Percentiles rank a stretch among this genome's conserved stretches.
These are phyloP conservation scores for Andrena fulva DNA, from an alignment of 2,888 invertebrate genomes.

Conservation along the genomic window DNA sequence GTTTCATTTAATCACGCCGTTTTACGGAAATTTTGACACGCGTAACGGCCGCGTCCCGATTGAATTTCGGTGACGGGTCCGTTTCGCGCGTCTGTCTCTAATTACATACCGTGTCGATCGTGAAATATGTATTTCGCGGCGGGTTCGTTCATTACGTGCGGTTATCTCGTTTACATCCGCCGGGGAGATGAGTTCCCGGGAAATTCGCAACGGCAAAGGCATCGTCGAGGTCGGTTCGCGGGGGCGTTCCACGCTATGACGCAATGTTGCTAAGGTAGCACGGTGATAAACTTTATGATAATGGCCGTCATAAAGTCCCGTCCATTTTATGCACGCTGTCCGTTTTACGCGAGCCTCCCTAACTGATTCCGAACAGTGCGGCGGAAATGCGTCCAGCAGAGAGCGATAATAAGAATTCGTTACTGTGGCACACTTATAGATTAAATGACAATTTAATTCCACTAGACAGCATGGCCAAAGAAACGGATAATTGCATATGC, in stretches of 20 bases:
- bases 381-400: background rate
- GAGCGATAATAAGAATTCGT: background rate
- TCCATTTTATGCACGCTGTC: conserved; percentile 30
- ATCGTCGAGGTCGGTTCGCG: conserved; percentile 17
- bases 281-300: conserved; percentile 43
- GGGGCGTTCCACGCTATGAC: background rate
- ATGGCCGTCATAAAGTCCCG: conserved; percentile 33
- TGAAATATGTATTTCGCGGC: conserved; percentile 14
- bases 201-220: background rate
- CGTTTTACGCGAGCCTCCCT: conserved; percentile 13
- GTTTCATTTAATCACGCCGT: conserved; percentile 2
- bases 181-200: background rate
- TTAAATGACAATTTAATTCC: no score
- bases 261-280: conserved; percentile 19
- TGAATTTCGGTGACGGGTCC: background rate
- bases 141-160: conserved; percentile 23
- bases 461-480: no score
- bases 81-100: background rate
- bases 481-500: background rate
- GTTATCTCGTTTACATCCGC: conserved; percentile 22
- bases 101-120: conserved; percentile 4
- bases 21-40: background rate
- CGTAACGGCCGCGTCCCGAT: background rate
- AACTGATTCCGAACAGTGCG: conserved; percentile 32
- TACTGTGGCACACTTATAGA: no score